Conservation (phyloP, 2,113 vertebrate genomes). For the Picathartes gymnocephalus region DNA sequence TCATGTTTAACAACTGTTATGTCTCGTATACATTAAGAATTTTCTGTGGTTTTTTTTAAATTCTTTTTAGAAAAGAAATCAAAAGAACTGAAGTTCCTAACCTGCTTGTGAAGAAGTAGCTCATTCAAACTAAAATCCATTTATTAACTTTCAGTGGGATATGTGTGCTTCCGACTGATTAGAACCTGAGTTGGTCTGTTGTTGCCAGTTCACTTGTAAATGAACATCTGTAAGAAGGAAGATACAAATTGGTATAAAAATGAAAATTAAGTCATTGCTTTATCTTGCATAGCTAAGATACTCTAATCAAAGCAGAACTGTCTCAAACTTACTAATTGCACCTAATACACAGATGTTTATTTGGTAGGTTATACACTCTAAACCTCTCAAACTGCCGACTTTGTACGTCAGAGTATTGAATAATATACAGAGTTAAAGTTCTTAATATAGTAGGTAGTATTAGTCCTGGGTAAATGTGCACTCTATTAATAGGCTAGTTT, state of each 20-base stretch:
- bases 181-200: background rate
- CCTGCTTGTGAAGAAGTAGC: background rate
- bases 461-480: background rate
- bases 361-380: background rate
- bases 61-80: background rate
- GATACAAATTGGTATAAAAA: background rate
- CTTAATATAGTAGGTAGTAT: slow-evolving; percentile 32
- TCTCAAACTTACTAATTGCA: background rate
- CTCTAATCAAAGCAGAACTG: background rate
- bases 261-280: background rate
- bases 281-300: background rate
- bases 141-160: background rate
- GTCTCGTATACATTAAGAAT: background rate
- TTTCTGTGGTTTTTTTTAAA: background rate
- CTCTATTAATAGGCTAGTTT: slow-evolving; percentile 31
- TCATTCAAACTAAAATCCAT: background rate
- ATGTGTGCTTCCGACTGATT: background rate
- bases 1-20: background rate
- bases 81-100: background rate
- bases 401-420: background rate
- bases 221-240: background rate
- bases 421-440: background rate
- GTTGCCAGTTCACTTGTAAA: background rate
- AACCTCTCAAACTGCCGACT: background rate
- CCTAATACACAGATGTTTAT: background rate